phyloP scores from a whole-genome alignment of 2,888 invertebrate genomes.

The Cordilura impudica region DNA sequence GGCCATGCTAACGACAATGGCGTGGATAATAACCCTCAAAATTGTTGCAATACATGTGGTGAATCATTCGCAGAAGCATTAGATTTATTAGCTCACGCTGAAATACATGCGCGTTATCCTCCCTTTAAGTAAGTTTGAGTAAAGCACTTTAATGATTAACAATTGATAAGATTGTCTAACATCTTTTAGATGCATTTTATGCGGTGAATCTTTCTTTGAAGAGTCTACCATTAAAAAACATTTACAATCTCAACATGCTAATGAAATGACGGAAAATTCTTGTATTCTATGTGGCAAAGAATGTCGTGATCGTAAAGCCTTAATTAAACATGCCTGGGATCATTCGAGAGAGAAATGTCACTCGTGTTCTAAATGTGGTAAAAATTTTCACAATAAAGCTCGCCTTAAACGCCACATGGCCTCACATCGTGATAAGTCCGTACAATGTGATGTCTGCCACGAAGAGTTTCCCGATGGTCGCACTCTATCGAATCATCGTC shows the following conservation, averaged over 20 bases:
- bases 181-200: conserved; percentile 81
- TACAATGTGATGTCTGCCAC: conserved; percentile 84
- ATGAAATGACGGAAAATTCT: conserved; percentile 82
- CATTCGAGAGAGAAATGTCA: conserved; percentile 83
- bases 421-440: conserved; percentile 85
- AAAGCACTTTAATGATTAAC: not conserved
- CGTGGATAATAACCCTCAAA: conserved; percentile 76
- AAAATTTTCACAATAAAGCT: conserved; percentile 85
- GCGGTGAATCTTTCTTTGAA: conserved; percentile 82
- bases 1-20: not conserved
- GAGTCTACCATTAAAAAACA: conserved; percentile 83
- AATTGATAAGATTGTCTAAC: not conserved
- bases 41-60: conserved; percentile 89
- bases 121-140: conserved; percentile 77
- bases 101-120: conserved; percentile 84
- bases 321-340: conserved; percentile 85
- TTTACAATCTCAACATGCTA: conserved; percentile 81
- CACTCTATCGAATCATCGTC: conserved; percentile 84
- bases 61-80: conserved; percentile 87
- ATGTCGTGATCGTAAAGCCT: conserved; percentile 83
- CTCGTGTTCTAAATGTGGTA: conserved; percentile 84
- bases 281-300: conserved; percentile 84
- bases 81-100: conserved; percentile 88
- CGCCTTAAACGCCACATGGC: conserved; percentile 83
- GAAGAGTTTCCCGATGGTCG: conserved; percentile 85